phyloP scores from a whole-genome alignment of 2,888 invertebrate genomes.

The Acanthosepion pharaonis region DNA sequence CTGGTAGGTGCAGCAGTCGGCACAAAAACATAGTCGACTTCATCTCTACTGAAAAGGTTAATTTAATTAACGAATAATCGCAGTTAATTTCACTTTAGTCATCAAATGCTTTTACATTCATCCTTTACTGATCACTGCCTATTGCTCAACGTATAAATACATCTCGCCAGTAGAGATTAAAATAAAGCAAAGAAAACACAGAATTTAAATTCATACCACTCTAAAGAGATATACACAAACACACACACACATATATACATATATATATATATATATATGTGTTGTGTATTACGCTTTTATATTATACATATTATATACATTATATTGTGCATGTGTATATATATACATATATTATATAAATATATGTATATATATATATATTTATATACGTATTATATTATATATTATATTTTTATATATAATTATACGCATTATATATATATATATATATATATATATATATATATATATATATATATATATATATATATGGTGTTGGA shows the following conservation, averaged over 20 bases:
- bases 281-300: background rate
- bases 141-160: background rate
- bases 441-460: background rate
- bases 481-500: background rate
- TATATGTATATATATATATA: background rate
- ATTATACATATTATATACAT: background rate
- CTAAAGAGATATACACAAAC: background rate
- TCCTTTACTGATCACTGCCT: background rate
- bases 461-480: too few species aligned
- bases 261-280: background rate
- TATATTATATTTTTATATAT: too few species aligned
- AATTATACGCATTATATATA: background rate
- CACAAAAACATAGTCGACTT: background rate
- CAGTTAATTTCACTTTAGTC: slow-evolving; percentile 6
- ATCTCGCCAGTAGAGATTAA: background rate
- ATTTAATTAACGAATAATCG: slow-evolving; percentile 8
- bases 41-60: slow-evolving; percentile 1
- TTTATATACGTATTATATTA: too few species aligned
- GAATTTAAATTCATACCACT: background rate
- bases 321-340: background rate
- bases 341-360: background rate
- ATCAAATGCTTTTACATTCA: background rate
- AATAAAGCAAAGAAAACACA: background rate
- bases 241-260: background rate
- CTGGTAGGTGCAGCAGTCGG: background rate